Evolutionary conservation across 2,113 vertebrate species (phyloP).

Genomic region (Orthonyx spaldingii): DNA sequence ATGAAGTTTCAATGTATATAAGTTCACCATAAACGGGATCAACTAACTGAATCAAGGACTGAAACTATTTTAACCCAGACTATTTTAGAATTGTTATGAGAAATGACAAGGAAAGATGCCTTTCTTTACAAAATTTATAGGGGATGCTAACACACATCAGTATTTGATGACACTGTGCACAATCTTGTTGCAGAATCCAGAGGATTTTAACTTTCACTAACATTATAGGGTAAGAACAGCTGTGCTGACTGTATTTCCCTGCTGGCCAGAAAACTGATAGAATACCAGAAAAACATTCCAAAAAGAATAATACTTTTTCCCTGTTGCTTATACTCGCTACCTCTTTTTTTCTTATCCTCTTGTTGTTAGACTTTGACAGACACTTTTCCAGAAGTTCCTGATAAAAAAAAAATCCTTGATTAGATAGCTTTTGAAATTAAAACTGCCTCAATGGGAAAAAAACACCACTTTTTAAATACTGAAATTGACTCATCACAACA

Average conservation of each 20-base stretch:
- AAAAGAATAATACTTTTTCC: not conserved
- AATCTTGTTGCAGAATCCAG: not conserved
- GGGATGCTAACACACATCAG: not conserved
- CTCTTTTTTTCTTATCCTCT: not conserved
- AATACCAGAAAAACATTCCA: not conserved
- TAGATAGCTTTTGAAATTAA: conserved; percentile 53
- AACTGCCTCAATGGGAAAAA: not conserved
- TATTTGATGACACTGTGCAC: not conserved
- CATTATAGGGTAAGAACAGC: not conserved
- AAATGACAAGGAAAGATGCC: not conserved
- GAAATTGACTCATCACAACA: conserved; percentile 51
- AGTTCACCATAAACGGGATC: not conserved
- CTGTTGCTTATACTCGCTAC: not conserved
- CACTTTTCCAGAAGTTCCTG: not conserved
- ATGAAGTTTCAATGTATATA: not conserved
- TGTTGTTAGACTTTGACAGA: not conserved
- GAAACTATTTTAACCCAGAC: not conserved
- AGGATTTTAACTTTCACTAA: not conserved
- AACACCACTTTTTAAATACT: not conserved
- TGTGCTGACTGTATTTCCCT: not conserved
- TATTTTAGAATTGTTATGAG: not conserved
- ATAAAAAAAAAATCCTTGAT: not conserved
- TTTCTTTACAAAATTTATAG: not conserved
- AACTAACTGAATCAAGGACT: not conserved
- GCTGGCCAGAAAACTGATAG: not conserved